Conservation (phyloP, 2,113 vertebrate genomes). For the Lophotis ruficrista region DNA sequence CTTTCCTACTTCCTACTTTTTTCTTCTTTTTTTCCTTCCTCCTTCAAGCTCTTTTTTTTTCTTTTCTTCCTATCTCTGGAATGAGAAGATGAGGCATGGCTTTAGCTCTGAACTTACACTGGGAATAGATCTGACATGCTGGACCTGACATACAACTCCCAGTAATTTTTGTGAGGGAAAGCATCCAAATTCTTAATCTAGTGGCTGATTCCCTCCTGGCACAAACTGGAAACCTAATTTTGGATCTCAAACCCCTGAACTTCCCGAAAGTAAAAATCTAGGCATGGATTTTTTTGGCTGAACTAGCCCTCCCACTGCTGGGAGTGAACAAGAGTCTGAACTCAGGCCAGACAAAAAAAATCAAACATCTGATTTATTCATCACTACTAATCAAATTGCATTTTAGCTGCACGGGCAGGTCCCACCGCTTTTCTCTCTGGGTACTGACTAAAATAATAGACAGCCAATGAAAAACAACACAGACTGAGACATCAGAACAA, state of each 20-base stretch:
- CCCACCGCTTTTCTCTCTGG: background rate
- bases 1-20: background rate
- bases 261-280: slow-evolving; percentile 65
- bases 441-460: background rate
- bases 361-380: slow-evolving; percentile 43
- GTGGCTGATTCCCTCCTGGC: slow-evolving; percentile 49
- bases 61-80: background rate
- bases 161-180: slow-evolving; percentile 54
- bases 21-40: accelerated
- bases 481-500: background rate
- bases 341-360: slow-evolving; percentile 18
- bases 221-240: slow-evolving; percentile 56
- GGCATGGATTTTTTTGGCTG: slow-evolving; percentile 30
- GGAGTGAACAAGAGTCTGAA: slow-evolving; percentile 33
- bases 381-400: background rate
- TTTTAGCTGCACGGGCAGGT: background rate
- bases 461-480: background rate
- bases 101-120: background rate
- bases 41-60: background rate
- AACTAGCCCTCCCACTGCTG: slow-evolving; percentile 39
- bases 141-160: slow-evolving; percentile 50
- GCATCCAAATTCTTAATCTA: slow-evolving; percentile 47
- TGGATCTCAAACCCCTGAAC: slow-evolving; percentile 47
- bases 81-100: background rate
- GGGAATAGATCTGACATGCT: slow-evolving; percentile 40